Evolutionary conservation across 1,140 invertebrate genomes (phyloP), one percentile per base, ranked within the genome.

Genomic region (Leptopilina boulardi): DNA sequence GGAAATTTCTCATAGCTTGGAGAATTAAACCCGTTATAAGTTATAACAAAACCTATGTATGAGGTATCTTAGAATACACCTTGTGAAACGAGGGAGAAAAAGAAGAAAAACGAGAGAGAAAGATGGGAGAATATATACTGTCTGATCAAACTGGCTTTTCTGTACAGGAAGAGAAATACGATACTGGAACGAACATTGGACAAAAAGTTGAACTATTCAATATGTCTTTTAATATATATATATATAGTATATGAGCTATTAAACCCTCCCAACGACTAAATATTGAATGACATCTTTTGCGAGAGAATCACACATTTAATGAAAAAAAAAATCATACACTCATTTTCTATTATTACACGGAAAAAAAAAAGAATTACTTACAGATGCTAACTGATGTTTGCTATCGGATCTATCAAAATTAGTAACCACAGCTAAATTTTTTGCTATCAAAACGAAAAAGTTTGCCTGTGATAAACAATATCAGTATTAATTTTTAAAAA

Each of bases 21-120:
- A 38, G 5, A 66, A 66, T 66, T 66, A 23, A 66, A 66, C 59
- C 59, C 59, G 59, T 66, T 66, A 66, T 66, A 66, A 30, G 59
- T 66, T 66, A 66, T 66, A 66, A 30, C 59, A 30, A 66, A 66
- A 66, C 23, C 59, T 30, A 15, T 30, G 13, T 66, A 15, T 30
- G 23, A 30, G 30, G 59, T 66, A 30, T 26, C 26, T 66, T 30
- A 66, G 59, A n/a, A 30, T 30, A 66, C 23, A 66, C 56, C 56
- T 23, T 66, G 23, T 30, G 26, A 23, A 66, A 66, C 23, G 4
- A 66, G 59, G 9, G n/a, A 23, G 5, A 66, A 66, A n/a, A n/a
- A n/a, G n/a, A n/a, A 66, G 59, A 66, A 66, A 51, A 66, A 66
- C 59, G 59, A 66, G 10, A n/a, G 5, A 38, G 34, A 38, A 9